These are phyloP conservation scores for Sigmodon hispidus DNA, from an alignment of 2,113 vertebrate genomes.

Conservation along the genomic window DNA sequence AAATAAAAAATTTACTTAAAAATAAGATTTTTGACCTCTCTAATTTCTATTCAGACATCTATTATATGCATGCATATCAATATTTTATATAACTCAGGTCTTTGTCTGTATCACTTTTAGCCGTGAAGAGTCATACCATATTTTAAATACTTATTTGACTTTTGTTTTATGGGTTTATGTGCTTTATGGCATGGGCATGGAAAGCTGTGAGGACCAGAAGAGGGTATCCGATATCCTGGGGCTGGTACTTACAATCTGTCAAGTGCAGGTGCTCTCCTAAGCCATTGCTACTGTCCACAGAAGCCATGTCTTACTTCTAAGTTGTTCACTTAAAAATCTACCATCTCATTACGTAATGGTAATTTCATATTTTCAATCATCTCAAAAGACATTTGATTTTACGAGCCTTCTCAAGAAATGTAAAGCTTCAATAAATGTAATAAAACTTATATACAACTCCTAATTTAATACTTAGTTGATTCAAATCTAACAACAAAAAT, in stretches of 20 bases:
- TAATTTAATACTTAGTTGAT: not conserved
- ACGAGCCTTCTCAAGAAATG: not conserved
- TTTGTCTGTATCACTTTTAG: not conserved
- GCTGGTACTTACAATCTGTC: no score
- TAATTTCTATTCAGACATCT: not conserved
- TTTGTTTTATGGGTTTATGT: no score
- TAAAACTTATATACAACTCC: not conserved
- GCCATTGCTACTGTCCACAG: not conserved
- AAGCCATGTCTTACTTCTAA: not conserved
- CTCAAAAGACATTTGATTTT: not conserved
- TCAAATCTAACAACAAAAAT: not conserved
- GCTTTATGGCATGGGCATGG: not conserved
- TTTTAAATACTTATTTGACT: not conserved
- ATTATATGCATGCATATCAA: not conserved
- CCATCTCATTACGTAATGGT: not conserved
- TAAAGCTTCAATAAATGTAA: not conserved
- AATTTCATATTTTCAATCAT: not conserved
- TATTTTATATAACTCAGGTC: not conserved
- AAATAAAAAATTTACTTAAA: no score
- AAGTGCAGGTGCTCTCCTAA: not conserved
- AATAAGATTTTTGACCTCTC: not conserved
- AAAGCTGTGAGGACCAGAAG: not conserved
- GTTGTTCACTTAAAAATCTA: not conserved
- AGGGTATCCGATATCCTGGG: not conserved
- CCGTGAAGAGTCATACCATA: not conserved